A percentile compares a stretch with the other conserved stretches of the same genome.
phyloP scores from a whole-genome alignment of 2,113 vertebrate genomes.

The Eretmodus cyanostictus region DNA sequence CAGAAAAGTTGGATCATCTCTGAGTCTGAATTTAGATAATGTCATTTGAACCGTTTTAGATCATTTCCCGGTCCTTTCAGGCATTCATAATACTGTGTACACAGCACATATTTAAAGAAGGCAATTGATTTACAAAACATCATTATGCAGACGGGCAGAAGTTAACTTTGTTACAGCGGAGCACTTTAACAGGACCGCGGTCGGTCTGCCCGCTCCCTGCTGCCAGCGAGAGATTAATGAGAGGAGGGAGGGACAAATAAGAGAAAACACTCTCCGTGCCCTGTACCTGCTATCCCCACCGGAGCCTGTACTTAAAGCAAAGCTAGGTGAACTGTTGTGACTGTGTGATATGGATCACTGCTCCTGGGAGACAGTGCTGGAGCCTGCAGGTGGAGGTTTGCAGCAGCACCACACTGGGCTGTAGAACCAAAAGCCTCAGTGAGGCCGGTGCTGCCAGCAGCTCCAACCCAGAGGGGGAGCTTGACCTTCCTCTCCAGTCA shows the following conservation, averaged over 20 bases:
- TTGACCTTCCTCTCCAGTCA: not conserved
- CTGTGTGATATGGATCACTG: not conserved
- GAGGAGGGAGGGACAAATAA: not conserved
- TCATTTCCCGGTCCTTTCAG: not conserved
- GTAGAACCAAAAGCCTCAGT: not conserved
- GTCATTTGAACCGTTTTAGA: not conserved
- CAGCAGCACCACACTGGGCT: not conserved
- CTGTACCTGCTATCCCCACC: not conserved
- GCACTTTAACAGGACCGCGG: not conserved
- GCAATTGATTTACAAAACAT: not conserved
- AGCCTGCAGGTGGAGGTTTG: not conserved
- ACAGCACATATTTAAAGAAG: not conserved
- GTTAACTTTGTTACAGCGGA: not conserved
- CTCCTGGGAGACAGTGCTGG: not conserved
- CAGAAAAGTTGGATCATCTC: not conserved
- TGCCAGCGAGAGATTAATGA: slow-evolving; percentile 2
- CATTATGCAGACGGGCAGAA: not conserved
- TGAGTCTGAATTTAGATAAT: not conserved
- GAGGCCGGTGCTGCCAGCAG: not conserved
- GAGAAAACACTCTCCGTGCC: not conserved
- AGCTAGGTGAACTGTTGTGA: slow-evolving; percentile 20
- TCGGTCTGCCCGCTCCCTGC: not conserved
- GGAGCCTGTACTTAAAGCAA: not conserved
- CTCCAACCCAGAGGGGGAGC: not conserved
- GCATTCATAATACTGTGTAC: not conserved